These are phyloP conservation scores for Passerina amoena DNA, from an alignment of 2,113 vertebrate genomes.

Conservation along the genomic window DNA sequence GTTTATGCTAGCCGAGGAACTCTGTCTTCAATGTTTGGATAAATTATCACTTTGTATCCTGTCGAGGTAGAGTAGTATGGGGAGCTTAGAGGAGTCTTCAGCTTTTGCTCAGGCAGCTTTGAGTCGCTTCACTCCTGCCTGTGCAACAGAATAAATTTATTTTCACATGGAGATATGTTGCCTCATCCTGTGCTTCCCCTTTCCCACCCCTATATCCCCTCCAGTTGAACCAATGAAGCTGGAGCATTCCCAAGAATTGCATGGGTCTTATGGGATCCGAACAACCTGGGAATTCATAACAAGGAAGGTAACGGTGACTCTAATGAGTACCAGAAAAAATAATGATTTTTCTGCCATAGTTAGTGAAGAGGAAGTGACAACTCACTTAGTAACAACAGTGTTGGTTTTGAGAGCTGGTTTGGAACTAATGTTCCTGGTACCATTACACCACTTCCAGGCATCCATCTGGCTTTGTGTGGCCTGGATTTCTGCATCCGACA, in stretches of 20 bases:
- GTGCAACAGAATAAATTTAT: background rate
- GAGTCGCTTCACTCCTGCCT: background rate
- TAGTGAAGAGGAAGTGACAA: background rate
- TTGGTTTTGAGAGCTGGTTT: background rate
- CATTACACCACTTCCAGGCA: background rate
- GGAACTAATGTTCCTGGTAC: background rate
- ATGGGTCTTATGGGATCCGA: background rate
- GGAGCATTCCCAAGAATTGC: background rate
- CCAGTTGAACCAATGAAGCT: background rate
- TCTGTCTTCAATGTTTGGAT: constrained; percentile 48
- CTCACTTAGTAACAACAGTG: background rate
- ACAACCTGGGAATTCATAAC: background rate
- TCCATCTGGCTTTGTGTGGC: background rate
- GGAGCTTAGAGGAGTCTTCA: background rate
- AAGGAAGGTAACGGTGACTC: background rate
- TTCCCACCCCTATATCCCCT: background rate
- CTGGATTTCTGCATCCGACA: background rate
- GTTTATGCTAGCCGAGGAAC: constrained; percentile 26
- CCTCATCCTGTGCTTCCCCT: background rate
- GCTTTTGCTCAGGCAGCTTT: background rate
- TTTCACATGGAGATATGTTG: accelerated
- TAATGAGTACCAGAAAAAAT: background rate
- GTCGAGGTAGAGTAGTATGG: background rate
- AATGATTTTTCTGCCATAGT: background rate
- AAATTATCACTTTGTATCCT: constrained; percentile 61